phyloP scores from a whole-genome alignment of 2,113 vertebrate genomes.

The Ifrita kowaldi region DNA sequence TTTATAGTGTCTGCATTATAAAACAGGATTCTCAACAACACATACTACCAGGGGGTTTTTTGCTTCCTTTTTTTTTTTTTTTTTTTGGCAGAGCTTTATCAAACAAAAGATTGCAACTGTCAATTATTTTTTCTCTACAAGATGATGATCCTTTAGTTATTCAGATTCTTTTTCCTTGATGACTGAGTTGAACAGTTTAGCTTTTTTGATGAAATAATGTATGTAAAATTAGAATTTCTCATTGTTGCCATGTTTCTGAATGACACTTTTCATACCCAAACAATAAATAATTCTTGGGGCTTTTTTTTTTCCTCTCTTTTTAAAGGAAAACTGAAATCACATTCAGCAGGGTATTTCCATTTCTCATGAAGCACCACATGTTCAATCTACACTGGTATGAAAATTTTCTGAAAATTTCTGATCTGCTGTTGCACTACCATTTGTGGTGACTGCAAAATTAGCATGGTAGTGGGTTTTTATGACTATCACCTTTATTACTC shows the following conservation, averaged over 20 bases:
- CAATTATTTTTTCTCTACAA: not conserved
- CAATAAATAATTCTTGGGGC: not conserved
- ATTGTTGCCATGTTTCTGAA: not conserved
- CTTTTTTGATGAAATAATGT: not conserved
- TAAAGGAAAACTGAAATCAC: not conserved
- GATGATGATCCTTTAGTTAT: not conserved
- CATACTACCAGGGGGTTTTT: not conserved
- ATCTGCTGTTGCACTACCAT: not conserved
- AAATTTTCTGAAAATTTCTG: not conserved
- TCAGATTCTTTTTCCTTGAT: not conserved
- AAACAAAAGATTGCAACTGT: not conserved
- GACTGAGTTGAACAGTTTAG: not conserved
- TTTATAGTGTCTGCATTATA: not conserved
- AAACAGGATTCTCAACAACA: not conserved
- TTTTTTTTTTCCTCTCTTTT: not conserved
- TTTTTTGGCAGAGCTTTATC: not conserved
- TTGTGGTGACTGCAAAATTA: not conserved
- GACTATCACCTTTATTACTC: not conserved
- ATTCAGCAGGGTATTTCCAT: not conserved
- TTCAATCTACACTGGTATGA: not conserved
- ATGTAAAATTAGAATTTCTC: not conserved
- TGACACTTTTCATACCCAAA: not conserved
- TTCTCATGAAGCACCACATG: not conserved
- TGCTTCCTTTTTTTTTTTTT: not conserved
- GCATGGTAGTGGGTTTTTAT: not conserved